These are phyloP conservation scores for Hypanus sabinus DNA, from an alignment of 2,113 vertebrate genomes.

Conservation along the genomic window DNA sequence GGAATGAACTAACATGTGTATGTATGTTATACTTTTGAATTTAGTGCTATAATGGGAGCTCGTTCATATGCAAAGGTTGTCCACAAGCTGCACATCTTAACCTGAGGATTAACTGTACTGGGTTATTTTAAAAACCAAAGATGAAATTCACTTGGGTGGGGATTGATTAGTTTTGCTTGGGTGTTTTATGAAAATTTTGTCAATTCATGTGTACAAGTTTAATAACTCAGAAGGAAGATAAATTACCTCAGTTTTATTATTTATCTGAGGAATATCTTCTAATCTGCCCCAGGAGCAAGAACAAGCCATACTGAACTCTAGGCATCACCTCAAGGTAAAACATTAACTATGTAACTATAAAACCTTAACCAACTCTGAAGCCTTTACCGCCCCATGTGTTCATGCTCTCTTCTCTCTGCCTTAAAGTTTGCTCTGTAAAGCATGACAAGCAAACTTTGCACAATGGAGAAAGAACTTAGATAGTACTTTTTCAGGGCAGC, in stretches of 20 bases:
- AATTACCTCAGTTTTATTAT: neutral
- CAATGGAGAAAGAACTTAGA: too few species aligned
- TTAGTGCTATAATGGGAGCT: too few species aligned
- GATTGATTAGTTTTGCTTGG: neutral
- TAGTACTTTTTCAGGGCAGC: neutral
- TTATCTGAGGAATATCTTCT: neutral
- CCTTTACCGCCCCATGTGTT: neutral
- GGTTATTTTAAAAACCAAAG: neutral
- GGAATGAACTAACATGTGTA: too few species aligned
- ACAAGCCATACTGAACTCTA: neutral
- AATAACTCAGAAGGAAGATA: neutral
- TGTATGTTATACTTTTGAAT: too few species aligned
- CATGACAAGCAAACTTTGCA: neutral
- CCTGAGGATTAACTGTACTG: neutral
- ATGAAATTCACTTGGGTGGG: neutral
- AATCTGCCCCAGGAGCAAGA: neutral
- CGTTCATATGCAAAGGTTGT: too few species aligned
- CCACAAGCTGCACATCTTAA: too few species aligned
- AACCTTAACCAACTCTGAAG: neutral
- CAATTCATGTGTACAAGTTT: neutral
- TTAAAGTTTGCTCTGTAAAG: neutral
- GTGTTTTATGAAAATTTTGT: slow-evolving; percentile 6
- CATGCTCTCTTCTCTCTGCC: neutral
- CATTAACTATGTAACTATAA: neutral
- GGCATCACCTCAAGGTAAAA: neutral